A percentile compares a stretch with the other conserved stretches of the same genome.
Evolutionary conservation across 1,140 invertebrate genomes (phyloP).

Genomic region (Acarapis woodi): DNA sequence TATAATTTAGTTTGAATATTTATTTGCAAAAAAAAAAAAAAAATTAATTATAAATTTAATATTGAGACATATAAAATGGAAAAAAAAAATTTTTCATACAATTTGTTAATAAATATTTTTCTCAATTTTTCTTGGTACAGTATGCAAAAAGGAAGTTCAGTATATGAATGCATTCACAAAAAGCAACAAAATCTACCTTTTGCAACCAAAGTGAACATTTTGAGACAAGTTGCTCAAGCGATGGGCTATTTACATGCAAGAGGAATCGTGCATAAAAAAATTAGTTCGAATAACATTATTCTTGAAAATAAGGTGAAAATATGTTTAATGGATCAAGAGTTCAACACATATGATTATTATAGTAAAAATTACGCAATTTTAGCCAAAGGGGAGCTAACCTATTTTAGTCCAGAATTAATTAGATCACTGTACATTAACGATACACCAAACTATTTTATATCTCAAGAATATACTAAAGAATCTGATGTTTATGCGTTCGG

Average conservation of each 20-base stretch:
- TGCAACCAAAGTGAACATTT: constrained; percentile 11
- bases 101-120: too few species aligned
- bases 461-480: constrained; percentile 45
- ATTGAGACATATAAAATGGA: too few species aligned
- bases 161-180: constrained; percentile 16
- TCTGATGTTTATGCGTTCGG: constrained; percentile 98
- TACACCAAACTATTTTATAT: too few species aligned
- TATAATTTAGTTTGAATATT: too few species aligned
- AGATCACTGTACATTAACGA: constrained; percentile 21
- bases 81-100: too few species aligned
- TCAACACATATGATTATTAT: constrained; percentile 13
- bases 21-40: too few species aligned
- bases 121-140: constrained; percentile 14
- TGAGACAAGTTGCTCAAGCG: constrained; percentile 22
- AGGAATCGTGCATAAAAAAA: constrained; percentile 89
- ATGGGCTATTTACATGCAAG: constrained; percentile 96
- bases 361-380: constrained; percentile 17
- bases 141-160: constrained; percentile 16
- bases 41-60: too few species aligned
- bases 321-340: constrained; percentile 20
- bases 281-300: constrained; percentile 97
- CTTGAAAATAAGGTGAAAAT: constrained; percentile 41
- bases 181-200: constrained; percentile 9
- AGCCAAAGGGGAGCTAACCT: constrained; percentile 64
- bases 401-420: constrained; percentile 82